These are phyloP conservation scores for Hypothenemus hampei DNA, from an alignment of 1,140 invertebrate species.

Conservation along the genomic window DNA sequence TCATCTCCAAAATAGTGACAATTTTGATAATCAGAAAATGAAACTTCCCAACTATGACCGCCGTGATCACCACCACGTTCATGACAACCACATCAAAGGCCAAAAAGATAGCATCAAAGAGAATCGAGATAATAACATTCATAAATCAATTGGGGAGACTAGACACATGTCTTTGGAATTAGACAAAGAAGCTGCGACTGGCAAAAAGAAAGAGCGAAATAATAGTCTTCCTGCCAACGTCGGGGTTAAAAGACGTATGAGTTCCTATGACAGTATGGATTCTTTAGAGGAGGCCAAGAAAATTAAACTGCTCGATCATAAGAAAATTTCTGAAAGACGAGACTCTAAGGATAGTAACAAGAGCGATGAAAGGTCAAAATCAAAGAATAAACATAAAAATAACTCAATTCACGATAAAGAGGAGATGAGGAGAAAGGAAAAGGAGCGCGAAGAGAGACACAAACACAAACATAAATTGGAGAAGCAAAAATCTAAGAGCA, in stretches of 20 bases:
- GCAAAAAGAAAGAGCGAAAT: conserved; percentile 53
- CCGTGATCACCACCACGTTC: too few species aligned
- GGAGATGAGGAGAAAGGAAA: conserved; percentile 37
- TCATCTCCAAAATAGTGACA: too few species aligned
- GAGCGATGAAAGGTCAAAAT: conserved; percentile 35
- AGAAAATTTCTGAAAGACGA: conserved; percentile 55
- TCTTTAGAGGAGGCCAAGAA: conserved; percentile 62
- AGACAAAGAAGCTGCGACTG: conserved; percentile 32
- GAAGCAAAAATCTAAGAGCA: conserved; percentile 42
- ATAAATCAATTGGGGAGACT: conserved; percentile 37
- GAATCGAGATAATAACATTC: conserved; percentile 43
- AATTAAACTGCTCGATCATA: conserved; percentile 57
- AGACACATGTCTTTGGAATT: conserved; percentile 40
- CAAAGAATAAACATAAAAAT: conserved; percentile 40
- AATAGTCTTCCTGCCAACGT: conserved; percentile 59
- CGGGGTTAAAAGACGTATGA: conserved; percentile 66
- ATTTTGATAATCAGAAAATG: conserved; percentile 30
- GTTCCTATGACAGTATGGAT: conserved; percentile 67
- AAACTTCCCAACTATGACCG: too few species aligned
- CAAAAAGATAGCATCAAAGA: conserved; percentile 46
- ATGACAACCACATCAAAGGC: too few species aligned
- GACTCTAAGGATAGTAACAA: conserved; percentile 66
- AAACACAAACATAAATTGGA: conserved; percentile 39
- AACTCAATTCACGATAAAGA: conserved; percentile 33
- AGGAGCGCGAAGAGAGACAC: conserved; percentile 40